Evolutionary conservation across 2,113 vertebrate species (phyloP).

Genomic region (Leptodactylus fuscus): DNA sequence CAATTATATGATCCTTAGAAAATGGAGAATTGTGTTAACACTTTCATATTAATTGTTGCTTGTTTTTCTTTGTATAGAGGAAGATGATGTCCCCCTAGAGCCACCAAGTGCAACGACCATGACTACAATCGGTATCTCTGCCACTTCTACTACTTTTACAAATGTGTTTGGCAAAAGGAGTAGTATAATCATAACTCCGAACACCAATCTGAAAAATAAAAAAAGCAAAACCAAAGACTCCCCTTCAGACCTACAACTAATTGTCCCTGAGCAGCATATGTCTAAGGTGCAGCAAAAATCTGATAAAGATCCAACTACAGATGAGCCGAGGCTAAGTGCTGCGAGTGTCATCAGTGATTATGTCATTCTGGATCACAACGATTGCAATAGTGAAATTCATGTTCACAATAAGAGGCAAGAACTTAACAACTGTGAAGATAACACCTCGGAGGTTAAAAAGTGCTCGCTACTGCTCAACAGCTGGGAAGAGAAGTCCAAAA

Average conservation of each 20-base stretch:
- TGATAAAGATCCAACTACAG: constrained; percentile 94
- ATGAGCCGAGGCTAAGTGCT: constrained; percentile 85
- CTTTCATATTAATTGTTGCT: too few species aligned
- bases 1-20: too few species aligned
- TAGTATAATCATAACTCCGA: constrained; percentile 91
- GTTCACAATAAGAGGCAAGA: constrained; percentile 95
- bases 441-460: constrained; percentile 79
- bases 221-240: constrained; percentile 98
- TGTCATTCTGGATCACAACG: constrained; percentile 93
- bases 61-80: constrained; percentile 68
- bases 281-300: constrained; percentile 94
- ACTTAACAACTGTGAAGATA: constrained; percentile 85
- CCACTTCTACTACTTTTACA: constrained; percentile 95
- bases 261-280: constrained; percentile 94
- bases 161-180: constrained; percentile 94
- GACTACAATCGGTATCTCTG: constrained; percentile 97
- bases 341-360: constrained; percentile 93
- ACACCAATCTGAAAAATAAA: constrained; percentile 96
- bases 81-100: constrained; percentile 94
- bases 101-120: constrained; percentile 98
- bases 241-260: constrained; percentile 89
- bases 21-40: too few species aligned
- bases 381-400: constrained; percentile 96
- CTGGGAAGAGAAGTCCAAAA: constrained; percentile 83
- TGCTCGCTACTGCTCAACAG: constrained; percentile 78